Evolutionary conservation across 2,888 invertebrate species (phyloP).

Genomic region (Athalia rosae): DNA sequence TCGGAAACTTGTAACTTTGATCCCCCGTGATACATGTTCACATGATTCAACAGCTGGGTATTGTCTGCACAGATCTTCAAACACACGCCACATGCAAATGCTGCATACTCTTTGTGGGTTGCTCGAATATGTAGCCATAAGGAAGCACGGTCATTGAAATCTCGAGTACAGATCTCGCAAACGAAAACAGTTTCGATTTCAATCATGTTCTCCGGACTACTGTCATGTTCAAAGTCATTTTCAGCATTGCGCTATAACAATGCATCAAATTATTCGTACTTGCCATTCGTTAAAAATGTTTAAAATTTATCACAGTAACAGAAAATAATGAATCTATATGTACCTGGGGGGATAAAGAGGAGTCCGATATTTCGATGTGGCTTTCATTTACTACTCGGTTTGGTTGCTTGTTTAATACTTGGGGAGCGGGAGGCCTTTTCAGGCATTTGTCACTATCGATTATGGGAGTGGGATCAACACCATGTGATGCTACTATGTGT

Average conservation of each 20-base stretch:
- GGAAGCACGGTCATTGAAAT: slow-evolving; percentile 75
- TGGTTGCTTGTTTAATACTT: slow-evolving; percentile 8
- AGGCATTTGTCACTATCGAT: slow-evolving; percentile 67
- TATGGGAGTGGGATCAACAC: slow-evolving; percentile 74
- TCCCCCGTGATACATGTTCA: slow-evolving; percentile 74
- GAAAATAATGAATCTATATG: not conserved
- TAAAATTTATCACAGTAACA: not conserved
- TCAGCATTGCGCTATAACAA: slow-evolving; percentile 51
- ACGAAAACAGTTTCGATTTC: slow-evolving; percentile 74
- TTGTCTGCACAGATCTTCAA: slow-evolving; percentile 75
- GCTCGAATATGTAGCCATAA: slow-evolving; percentile 76
- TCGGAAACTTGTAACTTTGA: slow-evolving; percentile 70
- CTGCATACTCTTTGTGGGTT: slow-evolving; percentile 75
- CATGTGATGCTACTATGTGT: slow-evolving; percentile 76
- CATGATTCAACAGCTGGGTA: slow-evolving; percentile 74
- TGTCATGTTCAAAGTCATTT: slow-evolving; percentile 64
- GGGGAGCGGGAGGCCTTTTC: slow-evolving; percentile 58
- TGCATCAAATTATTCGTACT: not conserved
- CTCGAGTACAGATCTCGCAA: slow-evolving; percentile 74
- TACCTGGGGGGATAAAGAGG: slow-evolving; percentile 54
- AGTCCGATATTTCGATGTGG: slow-evolving; percentile 55
- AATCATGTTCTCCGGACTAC: slow-evolving; percentile 67
- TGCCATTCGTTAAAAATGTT: not conserved
- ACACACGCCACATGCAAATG: slow-evolving; percentile 77
- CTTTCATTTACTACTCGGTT: slow-evolving; percentile 55